phyloP scores from a whole-genome alignment of 2,797 vertebrate genomes.

The Kryptopterus vitreolus region DNA sequence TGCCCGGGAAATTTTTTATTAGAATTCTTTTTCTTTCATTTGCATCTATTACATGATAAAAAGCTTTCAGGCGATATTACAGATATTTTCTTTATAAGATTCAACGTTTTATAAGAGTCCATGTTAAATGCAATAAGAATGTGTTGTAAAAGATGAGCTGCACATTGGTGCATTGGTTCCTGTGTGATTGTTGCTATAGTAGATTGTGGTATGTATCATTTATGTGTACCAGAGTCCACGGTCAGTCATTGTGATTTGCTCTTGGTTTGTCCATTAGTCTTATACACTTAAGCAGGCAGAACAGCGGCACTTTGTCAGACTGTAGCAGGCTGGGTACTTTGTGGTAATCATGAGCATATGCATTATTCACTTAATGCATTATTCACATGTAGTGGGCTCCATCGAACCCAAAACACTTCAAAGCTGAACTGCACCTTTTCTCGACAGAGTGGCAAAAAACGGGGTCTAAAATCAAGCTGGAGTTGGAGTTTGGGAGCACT shows the following conservation, averaged over 20 bases:
- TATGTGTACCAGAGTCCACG: background rate
- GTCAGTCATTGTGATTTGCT: constrained; percentile 27
- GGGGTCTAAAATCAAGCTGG: constrained; percentile 15
- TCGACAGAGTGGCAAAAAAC: constrained; percentile 25
- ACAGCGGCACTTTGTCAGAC: constrained; percentile 38
- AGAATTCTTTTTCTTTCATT: too few species aligned
- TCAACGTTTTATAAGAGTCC: too few species aligned
- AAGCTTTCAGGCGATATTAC: too few species aligned
- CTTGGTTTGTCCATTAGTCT: constrained; percentile 37
- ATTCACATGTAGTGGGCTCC: constrained; percentile 51
- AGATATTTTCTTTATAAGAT: too few species aligned
- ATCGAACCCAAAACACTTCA: constrained; percentile 45
- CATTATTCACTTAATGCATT: constrained; percentile 58
- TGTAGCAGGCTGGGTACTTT: constrained; percentile 32
- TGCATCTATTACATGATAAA: too few species aligned
- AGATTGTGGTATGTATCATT: constrained; percentile 28
- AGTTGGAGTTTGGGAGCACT: constrained; percentile 26
- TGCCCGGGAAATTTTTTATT: too few species aligned
- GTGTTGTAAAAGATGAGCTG: background rate
- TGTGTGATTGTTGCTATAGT: background rate
- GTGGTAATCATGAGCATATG: constrained; percentile 50
- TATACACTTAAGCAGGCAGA: constrained; percentile 27
- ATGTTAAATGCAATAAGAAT: background rate
- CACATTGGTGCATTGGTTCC: background rate
- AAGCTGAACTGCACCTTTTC: constrained; percentile 42